phyloP scores from a whole-genome alignment of 2,113 vertebrate genomes.

The Protobothrops flavoviridis region DNA sequence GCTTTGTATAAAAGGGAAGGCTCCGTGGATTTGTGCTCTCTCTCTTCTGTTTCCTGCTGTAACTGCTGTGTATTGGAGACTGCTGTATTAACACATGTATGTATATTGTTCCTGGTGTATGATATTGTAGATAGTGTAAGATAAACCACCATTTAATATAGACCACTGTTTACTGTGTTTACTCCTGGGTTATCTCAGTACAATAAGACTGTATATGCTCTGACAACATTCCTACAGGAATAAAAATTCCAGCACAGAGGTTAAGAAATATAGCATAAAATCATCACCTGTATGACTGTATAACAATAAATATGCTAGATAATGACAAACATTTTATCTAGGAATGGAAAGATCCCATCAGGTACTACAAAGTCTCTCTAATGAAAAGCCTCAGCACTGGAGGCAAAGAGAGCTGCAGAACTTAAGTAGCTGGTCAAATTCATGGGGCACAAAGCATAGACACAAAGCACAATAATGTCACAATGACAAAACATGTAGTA shows the following conservation, averaged over 20 bases:
- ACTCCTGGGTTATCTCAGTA: no score
- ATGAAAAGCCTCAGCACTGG: neutral
- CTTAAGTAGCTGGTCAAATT: neutral
- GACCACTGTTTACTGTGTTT: no score
- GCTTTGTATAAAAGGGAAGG: no score
- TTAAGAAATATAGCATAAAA: neutral
- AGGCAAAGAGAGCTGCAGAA: neutral
- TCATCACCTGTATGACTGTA: neutral
- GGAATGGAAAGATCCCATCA: neutral
- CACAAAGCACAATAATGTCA: neutral
- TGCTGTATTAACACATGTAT: no score
- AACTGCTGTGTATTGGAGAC: no score
- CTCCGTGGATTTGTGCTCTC: no score
- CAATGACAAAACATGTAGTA: neutral
- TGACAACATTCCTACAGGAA: neutral
- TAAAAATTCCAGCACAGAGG: neutral
- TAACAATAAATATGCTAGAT: neutral
- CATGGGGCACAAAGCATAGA: neutral
- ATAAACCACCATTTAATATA: no score
- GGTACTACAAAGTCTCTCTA: neutral
- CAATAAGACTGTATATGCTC: no score
- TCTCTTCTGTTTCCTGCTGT: no score
- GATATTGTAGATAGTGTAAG: no score
- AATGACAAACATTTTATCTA: neutral
- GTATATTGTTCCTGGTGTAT: no score